These are phyloP conservation scores for Nipponia nippon DNA, from an alignment of 2,113 vertebrate species.

Conservation along the genomic window DNA sequence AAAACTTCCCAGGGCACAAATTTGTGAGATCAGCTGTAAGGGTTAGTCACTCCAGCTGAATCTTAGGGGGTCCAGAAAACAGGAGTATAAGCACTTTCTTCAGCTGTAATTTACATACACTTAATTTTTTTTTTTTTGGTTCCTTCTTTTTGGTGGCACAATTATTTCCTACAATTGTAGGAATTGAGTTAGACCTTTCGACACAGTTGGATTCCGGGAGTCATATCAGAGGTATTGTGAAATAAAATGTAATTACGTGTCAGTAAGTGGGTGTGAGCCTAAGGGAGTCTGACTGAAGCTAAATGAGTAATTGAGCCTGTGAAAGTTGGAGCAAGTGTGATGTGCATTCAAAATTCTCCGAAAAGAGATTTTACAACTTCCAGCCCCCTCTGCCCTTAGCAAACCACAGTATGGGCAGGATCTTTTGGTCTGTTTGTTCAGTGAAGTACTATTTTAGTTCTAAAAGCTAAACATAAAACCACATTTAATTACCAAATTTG, in stretches of 20 bases:
- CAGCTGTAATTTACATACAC: neutral
- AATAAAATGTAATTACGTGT: neutral
- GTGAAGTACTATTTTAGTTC: neutral
- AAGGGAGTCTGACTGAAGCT: neutral
- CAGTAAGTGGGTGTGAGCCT: neutral
- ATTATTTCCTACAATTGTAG: neutral
- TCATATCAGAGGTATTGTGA: neutral
- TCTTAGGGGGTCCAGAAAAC: neutral
- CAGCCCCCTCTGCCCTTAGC: neutral
- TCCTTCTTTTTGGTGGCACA: neutral
- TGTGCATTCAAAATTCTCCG: neutral
- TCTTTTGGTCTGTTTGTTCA: neutral
- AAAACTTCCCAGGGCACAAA: neutral
- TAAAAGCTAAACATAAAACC: neutral
- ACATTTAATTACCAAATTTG: neutral
- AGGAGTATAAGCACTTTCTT: neutral
- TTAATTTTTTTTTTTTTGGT: neutral
- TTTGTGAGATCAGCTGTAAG: neutral
- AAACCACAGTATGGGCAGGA: neutral
- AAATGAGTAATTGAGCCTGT: neutral
- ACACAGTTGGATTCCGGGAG: neutral
- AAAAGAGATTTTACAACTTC: neutral
- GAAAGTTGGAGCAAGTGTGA: neutral
- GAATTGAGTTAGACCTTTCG: neutral
- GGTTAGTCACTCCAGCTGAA: neutral